phyloP scores from a whole-genome alignment of 2,888 invertebrate species.

The Euphydryas editha region DNA sequence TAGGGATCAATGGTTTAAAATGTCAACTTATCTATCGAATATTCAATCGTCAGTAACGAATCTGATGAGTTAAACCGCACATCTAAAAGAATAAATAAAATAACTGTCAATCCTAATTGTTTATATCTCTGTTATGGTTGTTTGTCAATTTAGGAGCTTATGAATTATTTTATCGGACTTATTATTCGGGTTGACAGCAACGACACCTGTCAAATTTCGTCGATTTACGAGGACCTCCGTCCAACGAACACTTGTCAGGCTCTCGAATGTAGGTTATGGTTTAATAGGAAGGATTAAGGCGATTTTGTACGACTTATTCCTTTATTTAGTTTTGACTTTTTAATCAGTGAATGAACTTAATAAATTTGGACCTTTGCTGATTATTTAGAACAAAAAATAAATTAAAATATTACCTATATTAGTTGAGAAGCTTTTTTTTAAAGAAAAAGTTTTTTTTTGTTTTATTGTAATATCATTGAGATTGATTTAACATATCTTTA shows the following conservation, averaged over 20 bases:
- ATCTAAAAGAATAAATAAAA: background rate
- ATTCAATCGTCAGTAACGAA: too few species aligned
- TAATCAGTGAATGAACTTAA: background rate
- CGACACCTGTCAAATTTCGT: slow-evolving; percentile 69
- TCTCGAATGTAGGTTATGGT: slow-evolving; percentile 30
- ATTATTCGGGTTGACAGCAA: slow-evolving; percentile 37
- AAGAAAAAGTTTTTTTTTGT: too few species aligned
- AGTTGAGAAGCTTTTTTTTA: too few species aligned
- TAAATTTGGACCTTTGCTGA: too few species aligned
- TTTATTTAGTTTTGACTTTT: background rate
- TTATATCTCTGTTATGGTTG: background rate
- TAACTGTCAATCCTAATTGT: too few species aligned
- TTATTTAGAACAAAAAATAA: too few species aligned
- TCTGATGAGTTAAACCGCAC: background rate
- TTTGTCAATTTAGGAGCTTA: slow-evolving; percentile 15
- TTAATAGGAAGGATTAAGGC: slow-evolving; percentile 32
- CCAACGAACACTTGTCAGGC: slow-evolving; percentile 48
- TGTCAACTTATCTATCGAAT: too few species aligned
- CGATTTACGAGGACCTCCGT: slow-evolving; percentile 65
- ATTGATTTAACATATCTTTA: too few species aligned
- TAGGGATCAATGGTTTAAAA: too few species aligned
- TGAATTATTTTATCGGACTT: slow-evolving; percentile 26
- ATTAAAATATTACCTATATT: too few species aligned
- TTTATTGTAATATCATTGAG: too few species aligned
- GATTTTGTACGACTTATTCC: background rate